Percentiles rank a stretch among this genome's conserved stretches.
These are phyloP conservation scores for Leptopilina drosophilae DNA, from an alignment of 2,888 invertebrate species.

Conservation along the genomic window DNA sequence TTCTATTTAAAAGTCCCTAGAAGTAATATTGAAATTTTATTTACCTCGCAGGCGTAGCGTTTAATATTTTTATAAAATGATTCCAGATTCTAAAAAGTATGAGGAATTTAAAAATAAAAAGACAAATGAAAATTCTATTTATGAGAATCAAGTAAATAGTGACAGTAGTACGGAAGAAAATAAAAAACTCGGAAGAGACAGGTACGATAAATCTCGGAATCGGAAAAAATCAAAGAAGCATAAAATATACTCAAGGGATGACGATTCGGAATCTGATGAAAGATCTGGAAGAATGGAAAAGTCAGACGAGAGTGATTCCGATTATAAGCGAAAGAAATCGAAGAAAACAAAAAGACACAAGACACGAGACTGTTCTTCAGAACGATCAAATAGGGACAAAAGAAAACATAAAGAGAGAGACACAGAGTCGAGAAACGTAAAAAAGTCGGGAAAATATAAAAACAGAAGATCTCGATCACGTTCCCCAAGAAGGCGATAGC, in stretches of 20 bases:
- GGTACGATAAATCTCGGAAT: constrained; percentile 57
- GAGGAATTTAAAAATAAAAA: constrained; percentile 83
- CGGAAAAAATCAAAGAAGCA: constrained; percentile 60
- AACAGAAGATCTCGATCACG: constrained; percentile 62
- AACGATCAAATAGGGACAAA: constrained; percentile 78
- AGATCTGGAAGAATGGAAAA: constrained; percentile 61
- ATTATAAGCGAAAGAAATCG: constrained; percentile 64
- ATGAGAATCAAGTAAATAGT: constrained; percentile 46
- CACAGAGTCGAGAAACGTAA: constrained; percentile 76
- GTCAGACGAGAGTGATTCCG: constrained; percentile 60
- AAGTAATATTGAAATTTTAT: constrained; percentile 29
- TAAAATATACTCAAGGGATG: constrained; percentile 46
- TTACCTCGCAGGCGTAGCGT: constrained; percentile 62
- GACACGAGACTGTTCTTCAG: constrained; percentile 73
- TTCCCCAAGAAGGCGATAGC: constrained; percentile 43
- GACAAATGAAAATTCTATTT: constrained; percentile 71
- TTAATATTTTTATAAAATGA: constrained; percentile 67
- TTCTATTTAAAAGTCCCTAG: too few species aligned
- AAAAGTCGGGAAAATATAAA: constrained; percentile 78
- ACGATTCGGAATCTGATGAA: constrained; percentile 55
- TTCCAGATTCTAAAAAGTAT: constrained; percentile 84
- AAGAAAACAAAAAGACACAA: constrained; percentile 75
- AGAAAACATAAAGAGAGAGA: constrained; percentile 81
- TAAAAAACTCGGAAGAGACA: constrained; percentile 63
- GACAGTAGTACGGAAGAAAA: constrained; percentile 40